Evolutionary conservation across 1,140 invertebrate species (phyloP).

Genomic region (Cydia fagiglandana): DNA sequence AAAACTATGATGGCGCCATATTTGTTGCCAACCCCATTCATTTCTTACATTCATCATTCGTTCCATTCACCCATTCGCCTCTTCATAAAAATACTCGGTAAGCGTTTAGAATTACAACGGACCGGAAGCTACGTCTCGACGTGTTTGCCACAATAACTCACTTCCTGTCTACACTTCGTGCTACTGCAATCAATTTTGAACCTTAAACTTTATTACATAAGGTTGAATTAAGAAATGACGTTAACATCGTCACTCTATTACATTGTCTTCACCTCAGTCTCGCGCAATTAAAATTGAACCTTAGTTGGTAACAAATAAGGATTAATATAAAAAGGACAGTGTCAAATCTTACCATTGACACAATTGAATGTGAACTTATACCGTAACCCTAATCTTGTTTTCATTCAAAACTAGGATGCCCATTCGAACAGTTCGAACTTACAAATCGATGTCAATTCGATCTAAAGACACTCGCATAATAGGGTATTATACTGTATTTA

Average conservation of each 20-base stretch:
- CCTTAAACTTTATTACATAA: neutral
- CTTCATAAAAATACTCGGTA: neutral
- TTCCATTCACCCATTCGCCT: neutral
- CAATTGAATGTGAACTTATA: too few relatives aligned
- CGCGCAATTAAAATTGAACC: neutral
- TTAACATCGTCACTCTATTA: neutral
- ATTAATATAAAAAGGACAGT: neutral
- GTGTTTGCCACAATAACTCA: slow-evolving; percentile 16
- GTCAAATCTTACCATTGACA: too few relatives aligned
- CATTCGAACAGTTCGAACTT: too few relatives aligned
- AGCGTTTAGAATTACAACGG: neutral
- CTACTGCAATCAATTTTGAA: neutral
- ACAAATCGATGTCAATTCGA: too few relatives aligned
- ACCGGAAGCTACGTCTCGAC: neutral
- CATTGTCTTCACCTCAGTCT: neutral
- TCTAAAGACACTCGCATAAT: too few relatives aligned
- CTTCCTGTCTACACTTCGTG: slow-evolving; percentile 11
- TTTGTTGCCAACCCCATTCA: neutral
- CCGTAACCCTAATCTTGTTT: too few relatives aligned
- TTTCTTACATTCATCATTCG: neutral
- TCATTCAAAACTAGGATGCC: too few relatives aligned
- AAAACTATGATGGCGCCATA: too few relatives aligned
- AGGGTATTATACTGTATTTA: too few relatives aligned
- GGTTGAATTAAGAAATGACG: neutral
- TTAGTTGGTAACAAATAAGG: neutral